phyloP scores from a whole-genome alignment of 2,888 invertebrate species.

The Erebia aethiops region DNA sequence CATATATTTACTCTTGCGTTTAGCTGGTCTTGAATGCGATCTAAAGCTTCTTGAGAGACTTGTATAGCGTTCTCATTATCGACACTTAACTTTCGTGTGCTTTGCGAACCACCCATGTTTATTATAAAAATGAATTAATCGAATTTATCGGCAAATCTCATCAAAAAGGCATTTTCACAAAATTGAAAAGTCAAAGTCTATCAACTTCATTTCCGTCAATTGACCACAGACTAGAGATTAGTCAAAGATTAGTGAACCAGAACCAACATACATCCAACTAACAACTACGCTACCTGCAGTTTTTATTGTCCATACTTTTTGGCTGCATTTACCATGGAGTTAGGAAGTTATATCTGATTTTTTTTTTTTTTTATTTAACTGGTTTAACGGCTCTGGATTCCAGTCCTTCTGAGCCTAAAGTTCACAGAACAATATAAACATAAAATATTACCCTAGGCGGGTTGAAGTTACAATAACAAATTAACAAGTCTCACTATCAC shows the following conservation, averaged over 20 bases:
- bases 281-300: no score
- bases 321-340: no score
- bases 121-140: slow-evolving; percentile 60
- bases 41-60: slow-evolving; percentile 77
- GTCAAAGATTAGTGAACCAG: background rate
- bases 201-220: slow-evolving; percentile 23
- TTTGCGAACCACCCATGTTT: slow-evolving; percentile 84
- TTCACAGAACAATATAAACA: no score
- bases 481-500: no score
- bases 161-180: slow-evolving; percentile 71
- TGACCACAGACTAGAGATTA: background rate
- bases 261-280: no score
- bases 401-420: no score
- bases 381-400: no score
- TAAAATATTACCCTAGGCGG: no score
- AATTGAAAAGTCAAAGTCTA: slow-evolving; percentile 24
- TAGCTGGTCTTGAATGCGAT: slow-evolving; percentile 74
- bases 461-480: no score
- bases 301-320: background rate
- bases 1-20: slow-evolving; percentile 71
- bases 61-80: slow-evolving; percentile 79
- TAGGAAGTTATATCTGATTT: no score
- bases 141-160: slow-evolving; percentile 68
- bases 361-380: no score
- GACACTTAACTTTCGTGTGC: slow-evolving; percentile 78